Evolutionary conservation across 2,888 invertebrate genomes (phyloP).

Genomic region (Nomada ferruginata): DNA sequence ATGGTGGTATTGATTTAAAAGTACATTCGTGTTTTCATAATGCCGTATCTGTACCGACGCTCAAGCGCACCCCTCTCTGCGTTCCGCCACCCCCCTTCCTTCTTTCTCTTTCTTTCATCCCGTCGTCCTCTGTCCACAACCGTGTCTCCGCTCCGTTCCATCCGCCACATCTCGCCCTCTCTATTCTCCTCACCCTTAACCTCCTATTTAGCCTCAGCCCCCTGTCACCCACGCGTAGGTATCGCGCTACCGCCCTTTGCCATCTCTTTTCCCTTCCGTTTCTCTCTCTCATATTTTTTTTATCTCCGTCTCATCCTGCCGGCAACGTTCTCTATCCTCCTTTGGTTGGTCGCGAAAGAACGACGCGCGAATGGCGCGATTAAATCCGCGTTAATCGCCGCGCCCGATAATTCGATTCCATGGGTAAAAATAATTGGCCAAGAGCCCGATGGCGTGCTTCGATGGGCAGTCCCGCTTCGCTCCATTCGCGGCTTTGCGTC

Average conservation of each 20-base stretch:
- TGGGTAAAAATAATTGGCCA: slow-evolving; percentile 77
- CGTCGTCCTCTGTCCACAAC: slow-evolving; percentile 29
- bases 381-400: slow-evolving; percentile 80
- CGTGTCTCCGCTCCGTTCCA: slow-evolving; percentile 11
- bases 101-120: slow-evolving; percentile 29
- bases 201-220: slow-evolving; percentile 59
- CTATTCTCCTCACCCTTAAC: slow-evolving; percentile 57
- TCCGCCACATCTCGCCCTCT: background rate
- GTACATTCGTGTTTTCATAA: slow-evolving; percentile 85
- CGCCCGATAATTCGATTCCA: slow-evolving; percentile 74
- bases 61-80: slow-evolving; percentile 75
- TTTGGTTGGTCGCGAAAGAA: slow-evolving; percentile 32
- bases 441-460: slow-evolving; percentile 53
- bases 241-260: slow-evolving; percentile 56
- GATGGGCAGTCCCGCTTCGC: slow-evolving; percentile 54
- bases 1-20: slow-evolving; percentile 85
- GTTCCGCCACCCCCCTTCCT: slow-evolving; percentile 2
- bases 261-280: slow-evolving; percentile 41
- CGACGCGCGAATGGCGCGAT: slow-evolving; percentile 72
- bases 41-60: slow-evolving; percentile 84
- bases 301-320: background rate
- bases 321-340: background rate
- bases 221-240: slow-evolving; percentile 62
- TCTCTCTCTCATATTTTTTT: slow-evolving; percentile 23
- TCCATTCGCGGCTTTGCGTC: slow-evolving; percentile 41